A percentile compares a stretch with the other conserved stretches of the same genome.
Conservation (phyloP, 2,797 vertebrate genomes). For the Acanthurus lineatus region DNA sequence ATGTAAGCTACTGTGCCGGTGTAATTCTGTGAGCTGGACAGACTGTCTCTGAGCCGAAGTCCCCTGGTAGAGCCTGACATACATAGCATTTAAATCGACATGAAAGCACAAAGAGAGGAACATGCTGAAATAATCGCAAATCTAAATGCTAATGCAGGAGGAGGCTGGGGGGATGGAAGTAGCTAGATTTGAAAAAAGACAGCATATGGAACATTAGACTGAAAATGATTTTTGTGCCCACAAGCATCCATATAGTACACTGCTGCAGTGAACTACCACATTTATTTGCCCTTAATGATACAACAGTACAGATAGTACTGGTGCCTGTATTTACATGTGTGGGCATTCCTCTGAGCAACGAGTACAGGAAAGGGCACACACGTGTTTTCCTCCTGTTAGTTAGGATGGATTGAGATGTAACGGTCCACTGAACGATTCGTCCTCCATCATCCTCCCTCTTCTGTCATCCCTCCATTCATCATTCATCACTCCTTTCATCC, state of each 20-base stretch:
- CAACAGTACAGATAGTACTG: constrained; percentile 10
- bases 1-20: background rate
- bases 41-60: background rate
- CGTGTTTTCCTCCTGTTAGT: constrained; percentile 13
- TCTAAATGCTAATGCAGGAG: constrained; percentile 58
- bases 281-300: constrained; percentile 1
- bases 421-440: constrained; percentile 36
- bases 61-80: background rate
- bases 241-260: background rate
- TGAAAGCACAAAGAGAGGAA: background rate
- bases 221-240: constrained; percentile 1
- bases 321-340: constrained; percentile 26
- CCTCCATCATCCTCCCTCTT: constrained; percentile 34
- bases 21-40: background rate
- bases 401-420: constrained; percentile 43
- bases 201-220: constrained; percentile 18
- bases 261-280: constrained; percentile 10
- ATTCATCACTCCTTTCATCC: constrained; percentile 34
- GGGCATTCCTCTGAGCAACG: constrained; percentile 39
- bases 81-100: constrained; percentile 11
- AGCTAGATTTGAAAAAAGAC: constrained; percentile 15
- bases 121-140: constrained; percentile 16
- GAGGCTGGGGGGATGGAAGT: constrained; percentile 1
- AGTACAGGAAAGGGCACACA: background rate
- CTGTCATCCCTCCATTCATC: constrained; percentile 48